Conservation (phyloP, 2,797 vertebrate species). For the Siniperca obscura region DNA sequence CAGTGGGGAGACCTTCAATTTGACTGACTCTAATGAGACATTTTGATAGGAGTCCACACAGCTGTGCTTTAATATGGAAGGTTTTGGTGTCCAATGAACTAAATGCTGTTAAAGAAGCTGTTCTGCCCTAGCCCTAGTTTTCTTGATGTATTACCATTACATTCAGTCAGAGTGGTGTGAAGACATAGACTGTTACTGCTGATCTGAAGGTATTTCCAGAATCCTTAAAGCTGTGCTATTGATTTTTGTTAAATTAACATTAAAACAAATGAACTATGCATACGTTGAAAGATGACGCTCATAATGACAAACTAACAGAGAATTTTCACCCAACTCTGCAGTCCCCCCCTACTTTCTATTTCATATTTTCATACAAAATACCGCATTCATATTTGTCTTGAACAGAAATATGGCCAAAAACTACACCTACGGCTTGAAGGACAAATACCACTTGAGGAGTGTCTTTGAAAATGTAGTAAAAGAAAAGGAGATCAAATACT, state of each 20-base stretch:
- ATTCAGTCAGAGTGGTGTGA: no score
- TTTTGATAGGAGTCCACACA: neutral
- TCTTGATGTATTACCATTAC: neutral
- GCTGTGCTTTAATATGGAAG: neutral
- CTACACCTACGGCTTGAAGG: neutral
- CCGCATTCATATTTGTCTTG: neutral
- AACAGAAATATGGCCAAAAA: conserved; percentile 8
- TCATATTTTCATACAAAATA: neutral
- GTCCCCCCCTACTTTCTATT: neutral
- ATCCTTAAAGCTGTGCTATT: neutral
- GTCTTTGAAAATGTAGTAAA: neutral
- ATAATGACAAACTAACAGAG: neutral
- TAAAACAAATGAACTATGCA: neutral
- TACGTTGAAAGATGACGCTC: neutral
- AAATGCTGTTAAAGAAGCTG: neutral
- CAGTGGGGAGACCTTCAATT: neutral
- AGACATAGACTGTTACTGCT: neutral
- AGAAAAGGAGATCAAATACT: neutral
- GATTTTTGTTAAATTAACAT: neutral
- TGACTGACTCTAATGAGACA: neutral
- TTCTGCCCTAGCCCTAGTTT: neutral
- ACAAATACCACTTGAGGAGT: neutral
- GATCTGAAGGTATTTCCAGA: neutral
- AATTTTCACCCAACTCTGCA: no score
- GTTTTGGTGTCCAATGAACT: neutral